Percentiles rank a stretch among this genome's conserved stretches.
phyloP scores from a whole-genome alignment of 2,113 vertebrate species.

The Lagopus muta region DNA sequence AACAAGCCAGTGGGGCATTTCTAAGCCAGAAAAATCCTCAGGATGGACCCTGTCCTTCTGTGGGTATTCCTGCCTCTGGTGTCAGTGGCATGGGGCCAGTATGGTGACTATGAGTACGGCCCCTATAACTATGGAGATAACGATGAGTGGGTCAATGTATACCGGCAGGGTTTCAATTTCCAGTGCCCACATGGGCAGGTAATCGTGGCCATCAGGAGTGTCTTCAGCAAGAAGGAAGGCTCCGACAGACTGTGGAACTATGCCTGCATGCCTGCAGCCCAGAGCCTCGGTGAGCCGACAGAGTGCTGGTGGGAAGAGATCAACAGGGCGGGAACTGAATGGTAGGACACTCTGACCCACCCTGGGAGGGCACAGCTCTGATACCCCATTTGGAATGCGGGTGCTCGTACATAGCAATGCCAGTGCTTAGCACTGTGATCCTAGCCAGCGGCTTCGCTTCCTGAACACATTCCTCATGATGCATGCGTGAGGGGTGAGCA shows the following conservation, averaged over 20 bases:
- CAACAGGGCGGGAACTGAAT: constrained; percentile 91
- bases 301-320: constrained; percentile 99
- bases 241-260: constrained; percentile 93
- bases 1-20: constrained; percentile 54
- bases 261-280: constrained; percentile 89
- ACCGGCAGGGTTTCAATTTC: constrained; percentile 95
- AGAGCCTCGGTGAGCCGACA: constrained; percentile 86
- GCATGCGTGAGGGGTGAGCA: background rate
- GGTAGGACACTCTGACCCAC: constrained; percentile 80
- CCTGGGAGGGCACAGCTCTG: background rate
- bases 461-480: background rate
- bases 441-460: background rate
- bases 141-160: constrained; percentile 90
- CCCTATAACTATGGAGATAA: constrained; percentile 82
- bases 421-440: background rate
- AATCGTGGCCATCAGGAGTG: constrained; percentile 90
- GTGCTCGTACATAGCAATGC: background rate
- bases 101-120: constrained; percentile 73
- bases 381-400: background rate
- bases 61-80: constrained; percentile 78
- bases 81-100: constrained; percentile 76
- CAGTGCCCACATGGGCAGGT: constrained; percentile 94
- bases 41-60: constrained; percentile 82
- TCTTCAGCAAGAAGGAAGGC: constrained; percentile 89
- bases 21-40: constrained; percentile 61